Evolutionary conservation across 2,888 invertebrate species (phyloP), one percentile per base, ranked within the genome.

Genomic region (Dyspetes luteomarginatus): DNA sequence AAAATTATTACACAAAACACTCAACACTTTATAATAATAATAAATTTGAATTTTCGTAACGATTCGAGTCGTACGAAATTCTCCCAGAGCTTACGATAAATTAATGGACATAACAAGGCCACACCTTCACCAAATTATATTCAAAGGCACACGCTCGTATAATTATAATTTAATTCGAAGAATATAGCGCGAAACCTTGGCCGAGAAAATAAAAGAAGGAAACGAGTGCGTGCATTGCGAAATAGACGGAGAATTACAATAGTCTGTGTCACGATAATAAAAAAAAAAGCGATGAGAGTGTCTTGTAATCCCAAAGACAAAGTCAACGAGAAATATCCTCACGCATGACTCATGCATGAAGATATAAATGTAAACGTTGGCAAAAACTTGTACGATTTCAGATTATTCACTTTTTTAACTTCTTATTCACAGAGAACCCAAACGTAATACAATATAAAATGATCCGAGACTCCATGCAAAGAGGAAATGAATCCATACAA

Each of bases 171-270:
- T 3, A 30, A 28, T 48, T 43, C 22, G 45, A 26, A 24, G 5
- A 19, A 2, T 30, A 60, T 15, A 30, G 52, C 68, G 62, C 26
- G 48, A 41, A 22, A 56, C 73, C 67, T 62, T 73, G 62, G 48
- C 65, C 68, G 28, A 74, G 24, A 74, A 73, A 67, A 74, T 48
- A 58, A 58, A 30, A 58, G 17, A 19, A 43, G 26, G 52, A 30
- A 52, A 56, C 41, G 43, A 26, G 56, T n/a, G 3, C 41, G 36
- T n/a, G 43, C 55, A n/a, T 68, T 43, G 28, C 41, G 55, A 26
- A 19, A 3, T 15, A 3, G 45, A 45, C 45, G 45, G 17, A 3
- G 45, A 15, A 45, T 15, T 15, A 17, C 15, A 5, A 15, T 15
- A 15, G 43, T 9, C 28, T 15, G 45, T 71, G 19, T 56, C 48